Conservation (phyloP, 2,113 vertebrate genomes). For the Syrmaticus mikado region DNA sequence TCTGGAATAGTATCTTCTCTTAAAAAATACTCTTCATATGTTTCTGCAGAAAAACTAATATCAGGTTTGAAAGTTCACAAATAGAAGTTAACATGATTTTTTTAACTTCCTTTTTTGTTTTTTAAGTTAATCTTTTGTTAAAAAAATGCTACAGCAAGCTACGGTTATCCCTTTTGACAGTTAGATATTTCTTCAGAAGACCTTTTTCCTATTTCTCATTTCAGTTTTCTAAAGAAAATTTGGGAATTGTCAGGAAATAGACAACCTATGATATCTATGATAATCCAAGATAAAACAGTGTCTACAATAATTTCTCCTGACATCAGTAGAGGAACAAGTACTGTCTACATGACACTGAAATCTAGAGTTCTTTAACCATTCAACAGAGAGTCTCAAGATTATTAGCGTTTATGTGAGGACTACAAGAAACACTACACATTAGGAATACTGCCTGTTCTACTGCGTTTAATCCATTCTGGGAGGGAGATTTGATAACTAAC, state of each 20-base stretch:
- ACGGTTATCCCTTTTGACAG: neutral
- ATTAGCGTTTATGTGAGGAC: neutral
- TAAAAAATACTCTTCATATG: neutral
- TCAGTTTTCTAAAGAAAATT: neutral
- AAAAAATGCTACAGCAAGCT: neutral
- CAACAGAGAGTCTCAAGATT: neutral
- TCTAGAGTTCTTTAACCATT: neutral
- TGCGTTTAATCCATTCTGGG: neutral
- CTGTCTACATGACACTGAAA: neutral
- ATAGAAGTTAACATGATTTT: neutral
- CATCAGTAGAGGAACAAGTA: neutral
- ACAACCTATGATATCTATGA: neutral
- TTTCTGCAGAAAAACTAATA: neutral
- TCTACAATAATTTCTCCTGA: neutral
- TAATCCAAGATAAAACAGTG: neutral
- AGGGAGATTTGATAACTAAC: neutral
- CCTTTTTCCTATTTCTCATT: neutral
- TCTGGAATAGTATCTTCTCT: neutral
- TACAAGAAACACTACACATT: fast-evolving
- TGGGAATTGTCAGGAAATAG: neutral
- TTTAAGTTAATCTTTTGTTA: neutral
- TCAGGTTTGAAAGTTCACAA: neutral
- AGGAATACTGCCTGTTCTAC: neutral
- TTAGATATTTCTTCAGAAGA: neutral
- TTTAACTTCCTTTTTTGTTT: neutral